These are phyloP conservation scores for Astyanax mexicanus DNA, from an alignment of 2,797 vertebrate genomes.

Conservation along the genomic window DNA sequence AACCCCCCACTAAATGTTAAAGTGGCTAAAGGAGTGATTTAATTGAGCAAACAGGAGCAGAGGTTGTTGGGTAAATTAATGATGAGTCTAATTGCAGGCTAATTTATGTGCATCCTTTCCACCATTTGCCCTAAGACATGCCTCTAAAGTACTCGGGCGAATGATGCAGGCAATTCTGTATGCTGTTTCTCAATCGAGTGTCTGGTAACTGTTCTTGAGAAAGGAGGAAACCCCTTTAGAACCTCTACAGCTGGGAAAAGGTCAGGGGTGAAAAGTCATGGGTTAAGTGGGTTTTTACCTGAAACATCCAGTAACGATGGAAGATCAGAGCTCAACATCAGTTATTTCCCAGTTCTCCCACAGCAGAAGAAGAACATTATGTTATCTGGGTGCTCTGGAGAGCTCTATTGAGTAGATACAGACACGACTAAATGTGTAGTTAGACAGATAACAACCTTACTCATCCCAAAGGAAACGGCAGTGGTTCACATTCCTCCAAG, in stretches of 20 bases:
- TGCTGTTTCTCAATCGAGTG: neutral
- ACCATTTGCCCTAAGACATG: conserved; percentile 54
- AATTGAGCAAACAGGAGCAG: conserved; percentile 74
- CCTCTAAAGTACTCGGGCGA: neutral
- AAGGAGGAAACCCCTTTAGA: neutral
- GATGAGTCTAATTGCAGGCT: conserved; percentile 64
- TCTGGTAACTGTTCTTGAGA: neutral
- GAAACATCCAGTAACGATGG: neutral
- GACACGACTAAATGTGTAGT: neutral
- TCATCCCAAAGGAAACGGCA: neutral
- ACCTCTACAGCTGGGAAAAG: neutral
- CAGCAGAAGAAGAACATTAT: neutral
- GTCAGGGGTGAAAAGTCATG: neutral
- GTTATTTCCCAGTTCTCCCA: conserved; percentile 5
- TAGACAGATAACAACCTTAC: neutral
- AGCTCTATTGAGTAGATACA: conserved; percentile 7
- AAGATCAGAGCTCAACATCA: neutral
- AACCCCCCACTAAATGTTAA: conserved; percentile 63
- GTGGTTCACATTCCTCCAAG: neutral
- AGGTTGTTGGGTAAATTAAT: conserved; percentile 69
- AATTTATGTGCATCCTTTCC: conserved; percentile 64
- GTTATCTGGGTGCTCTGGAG: neutral
- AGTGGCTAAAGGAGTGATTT: conserved; percentile 64
- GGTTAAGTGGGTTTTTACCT: too few relatives aligned
- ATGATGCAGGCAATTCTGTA: neutral